phyloP scores from a whole-genome alignment of 2,113 vertebrate genomes.

The Psephotus haematonotus region DNA sequence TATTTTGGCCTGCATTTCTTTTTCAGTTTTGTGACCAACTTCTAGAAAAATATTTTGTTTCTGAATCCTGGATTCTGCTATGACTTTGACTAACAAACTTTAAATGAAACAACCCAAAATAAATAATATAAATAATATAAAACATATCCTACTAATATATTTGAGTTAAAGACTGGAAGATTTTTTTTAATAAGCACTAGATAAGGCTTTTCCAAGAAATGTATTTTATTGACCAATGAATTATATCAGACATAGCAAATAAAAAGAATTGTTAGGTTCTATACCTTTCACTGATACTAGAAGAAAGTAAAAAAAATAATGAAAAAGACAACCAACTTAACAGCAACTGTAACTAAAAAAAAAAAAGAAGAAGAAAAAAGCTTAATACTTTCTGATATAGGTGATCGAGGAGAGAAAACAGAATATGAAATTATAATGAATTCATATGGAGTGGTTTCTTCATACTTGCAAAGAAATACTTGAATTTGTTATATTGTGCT shows the following conservation, averaged over 20 bases:
- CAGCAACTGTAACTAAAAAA: background rate
- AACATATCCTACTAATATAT: background rate
- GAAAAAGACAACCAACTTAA: accelerated
- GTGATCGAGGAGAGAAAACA: background rate
- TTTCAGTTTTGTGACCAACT: background rate
- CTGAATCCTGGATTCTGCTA: background rate
- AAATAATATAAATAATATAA: background rate
- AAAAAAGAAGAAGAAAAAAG: background rate
- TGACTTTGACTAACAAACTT: background rate
- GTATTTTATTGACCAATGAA: background rate
- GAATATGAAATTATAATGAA: background rate
- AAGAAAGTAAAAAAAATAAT: background rate
- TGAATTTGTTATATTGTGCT: background rate
- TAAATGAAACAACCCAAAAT: background rate
- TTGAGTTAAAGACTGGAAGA: background rate
- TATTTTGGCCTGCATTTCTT: background rate
- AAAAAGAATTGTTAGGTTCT: background rate
- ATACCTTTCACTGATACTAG: background rate
- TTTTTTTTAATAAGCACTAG: background rate
- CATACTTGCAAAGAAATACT: background rate
- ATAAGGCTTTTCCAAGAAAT: background rate
- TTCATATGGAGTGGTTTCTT: background rate
- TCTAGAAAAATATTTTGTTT: background rate
- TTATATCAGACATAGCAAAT: background rate
- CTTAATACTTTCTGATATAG: background rate